Evolutionary conservation across 2,888 invertebrate genomes (phyloP).

Genomic region (Cephus rjabovi): DNA sequence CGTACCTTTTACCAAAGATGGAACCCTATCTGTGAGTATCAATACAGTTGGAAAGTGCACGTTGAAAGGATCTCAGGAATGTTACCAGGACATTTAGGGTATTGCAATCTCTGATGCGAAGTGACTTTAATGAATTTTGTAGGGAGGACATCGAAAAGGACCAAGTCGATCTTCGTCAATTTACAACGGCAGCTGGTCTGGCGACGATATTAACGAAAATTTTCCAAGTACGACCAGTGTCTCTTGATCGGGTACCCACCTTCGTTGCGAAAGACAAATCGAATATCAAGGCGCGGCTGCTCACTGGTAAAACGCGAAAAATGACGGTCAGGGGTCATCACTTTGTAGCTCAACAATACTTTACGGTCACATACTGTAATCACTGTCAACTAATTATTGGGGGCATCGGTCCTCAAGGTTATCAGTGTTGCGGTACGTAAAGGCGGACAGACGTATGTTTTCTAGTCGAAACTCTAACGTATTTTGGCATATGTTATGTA

Average conservation of each 20-base stretch:
- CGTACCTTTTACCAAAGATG: conserved; percentile 78
- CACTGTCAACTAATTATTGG: conserved; percentile 92
- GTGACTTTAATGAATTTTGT: conserved; percentile 28
- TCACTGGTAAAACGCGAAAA: conserved; percentile 78
- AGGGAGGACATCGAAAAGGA: conserved; percentile 77
- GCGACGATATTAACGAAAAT: conserved; percentile 85
- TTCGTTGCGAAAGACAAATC: conserved; percentile 89
- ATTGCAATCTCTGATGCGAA: neutral
- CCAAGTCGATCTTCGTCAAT: conserved; percentile 71
- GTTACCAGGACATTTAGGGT: neutral
- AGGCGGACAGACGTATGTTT: neutral
- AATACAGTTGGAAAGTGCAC: neutral
- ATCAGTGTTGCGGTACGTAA: conserved; percentile 88
- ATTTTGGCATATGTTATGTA: neutral
- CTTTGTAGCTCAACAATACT: conserved; percentile 89
- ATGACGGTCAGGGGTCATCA: conserved; percentile 90
- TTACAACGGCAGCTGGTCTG: conserved; percentile 81
- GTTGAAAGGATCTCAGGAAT: neutral
- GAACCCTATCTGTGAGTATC: conserved; percentile 75
- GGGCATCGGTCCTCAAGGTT: conserved; percentile 97
- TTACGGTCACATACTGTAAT: conserved; percentile 91
- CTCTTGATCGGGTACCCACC: conserved; percentile 81
- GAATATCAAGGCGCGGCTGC: conserved; percentile 72
- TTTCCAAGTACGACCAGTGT: conserved; percentile 75
- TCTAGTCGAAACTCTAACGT: neutral